Base-by-base conservation (phyloP, 2,797 vertebrate species). In the Poecilia gillii region DNA sequence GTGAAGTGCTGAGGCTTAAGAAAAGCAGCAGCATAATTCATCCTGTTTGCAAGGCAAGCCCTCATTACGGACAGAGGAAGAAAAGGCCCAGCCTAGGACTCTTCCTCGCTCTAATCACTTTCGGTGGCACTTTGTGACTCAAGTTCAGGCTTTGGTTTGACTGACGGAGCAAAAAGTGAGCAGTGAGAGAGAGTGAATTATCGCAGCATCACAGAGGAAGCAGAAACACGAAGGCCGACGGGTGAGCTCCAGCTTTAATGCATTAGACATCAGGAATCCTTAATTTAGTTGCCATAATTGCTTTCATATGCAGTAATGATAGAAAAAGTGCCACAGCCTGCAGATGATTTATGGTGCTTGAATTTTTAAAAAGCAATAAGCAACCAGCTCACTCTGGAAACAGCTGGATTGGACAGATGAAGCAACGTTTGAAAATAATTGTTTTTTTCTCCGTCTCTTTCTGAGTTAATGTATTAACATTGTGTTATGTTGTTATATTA, bases 81-180 rank as follows among this genome's bases (percentile, higher is more conserved):
- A 74, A 75, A 84, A 84, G 72, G 84, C 85, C 88, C 88, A 91
- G 87, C 83, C 80, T 81, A 41, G 75, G 87, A 89, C 83, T 94
- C 90, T 82, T 87, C 86, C 78, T 84, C 79, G 82, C 84, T 89
- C 88, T 94, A 94, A 95, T 95, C 95, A 90, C 94, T 95, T 95
- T 94, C 49, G 68, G 91, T 87, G 87, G 83, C 87, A 91, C 90
- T 93, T 93, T 92, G 93, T 92, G 90, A 94, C 91, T 92, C 72
- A 46, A 87, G 23, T n/a, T 70, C 23, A 45, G 91, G 92, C 84
- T 88, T 92, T 89, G 89, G 89, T 92, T 91, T 92, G 88, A 93
- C 82, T 91, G 93, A 93, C 88, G 81, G 84, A 85, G 83, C 77
- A 82, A 84, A 87, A 85, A 75, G 75, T 33, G 68, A 84, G 82